phyloP scores from a whole-genome alignment of 2,797 vertebrate genomes.

The Sebastes elongatus region DNA sequence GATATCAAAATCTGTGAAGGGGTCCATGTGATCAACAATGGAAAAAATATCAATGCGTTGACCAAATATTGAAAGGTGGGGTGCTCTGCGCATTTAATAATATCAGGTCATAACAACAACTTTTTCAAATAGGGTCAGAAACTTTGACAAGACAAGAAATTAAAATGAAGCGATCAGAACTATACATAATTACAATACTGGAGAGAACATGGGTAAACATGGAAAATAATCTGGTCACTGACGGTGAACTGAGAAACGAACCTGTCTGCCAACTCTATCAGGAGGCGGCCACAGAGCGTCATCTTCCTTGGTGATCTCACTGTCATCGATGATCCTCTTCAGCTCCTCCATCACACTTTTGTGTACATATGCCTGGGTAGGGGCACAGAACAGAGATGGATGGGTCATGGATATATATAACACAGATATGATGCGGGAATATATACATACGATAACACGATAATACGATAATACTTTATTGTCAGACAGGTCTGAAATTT shows the following conservation, averaged over 20 bases:
- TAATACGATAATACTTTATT: too few species aligned
- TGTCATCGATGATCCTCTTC: constrained; percentile 98
- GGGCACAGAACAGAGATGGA: background rate
- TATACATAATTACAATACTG: too few species aligned
- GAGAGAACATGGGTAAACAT: background rate
- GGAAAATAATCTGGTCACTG: background rate
- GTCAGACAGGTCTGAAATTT: too few species aligned
- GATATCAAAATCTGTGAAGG: background rate
- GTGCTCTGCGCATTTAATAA: background rate
- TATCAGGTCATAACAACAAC: background rate
- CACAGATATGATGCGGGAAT: background rate
- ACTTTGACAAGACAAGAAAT: background rate
- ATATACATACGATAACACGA: background rate
- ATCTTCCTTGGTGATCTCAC: constrained; percentile 99
- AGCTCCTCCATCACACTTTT: constrained; percentile 99
- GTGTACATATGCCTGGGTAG: constrained; percentile 93
- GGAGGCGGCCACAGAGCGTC: constrained; percentile 98
- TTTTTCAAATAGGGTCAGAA: background rate
- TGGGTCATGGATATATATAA: background rate
- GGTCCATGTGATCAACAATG: background rate
- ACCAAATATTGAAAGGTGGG: too few species aligned
- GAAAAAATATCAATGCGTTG: too few species aligned
- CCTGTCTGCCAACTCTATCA: constrained; percentile 96
- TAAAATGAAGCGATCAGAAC: too few species aligned
- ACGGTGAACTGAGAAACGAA: constrained; percentile 58